phyloP scores from a whole-genome alignment of 92 coral and sea anemone species.

The Plumapathes pennacea region DNA sequence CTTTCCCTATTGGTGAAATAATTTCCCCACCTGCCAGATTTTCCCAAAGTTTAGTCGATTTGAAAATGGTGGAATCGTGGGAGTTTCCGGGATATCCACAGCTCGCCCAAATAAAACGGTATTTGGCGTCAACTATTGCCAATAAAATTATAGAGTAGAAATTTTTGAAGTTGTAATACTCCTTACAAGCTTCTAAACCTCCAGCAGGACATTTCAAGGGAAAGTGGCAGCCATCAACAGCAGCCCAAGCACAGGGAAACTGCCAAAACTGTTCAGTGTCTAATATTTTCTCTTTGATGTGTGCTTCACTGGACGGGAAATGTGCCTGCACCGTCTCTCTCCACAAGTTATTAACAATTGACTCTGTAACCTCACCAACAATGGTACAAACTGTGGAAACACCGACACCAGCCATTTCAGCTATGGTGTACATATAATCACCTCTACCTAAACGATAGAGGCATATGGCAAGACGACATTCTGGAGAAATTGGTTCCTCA shows the following conservation, averaged over 20 bases:
- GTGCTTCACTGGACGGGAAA: slow-evolving; percentile 17
- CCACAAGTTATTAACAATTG: slow-evolving; percentile 38
- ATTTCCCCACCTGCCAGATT: slow-evolving; percentile 10
- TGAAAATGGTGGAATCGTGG: slow-evolving; percentile 39
- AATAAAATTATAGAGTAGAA: slow-evolving; percentile 32
- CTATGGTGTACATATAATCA: slow-evolving; percentile 25
- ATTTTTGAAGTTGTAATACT: slow-evolving; percentile 32
- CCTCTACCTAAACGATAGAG: slow-evolving; percentile 35
- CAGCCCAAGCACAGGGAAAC: slow-evolving; percentile 42
- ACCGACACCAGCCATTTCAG: slow-evolving; percentile 21
- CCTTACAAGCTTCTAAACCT: slow-evolving; percentile 20
- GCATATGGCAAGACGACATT: slow-evolving; percentile 25
- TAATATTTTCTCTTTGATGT: slow-evolving; percentile 30
- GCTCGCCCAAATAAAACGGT: slow-evolving; percentile 51
- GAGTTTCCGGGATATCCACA: slow-evolving; percentile 47
- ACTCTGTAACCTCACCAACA: slow-evolving; percentile 22
- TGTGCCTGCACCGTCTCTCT: slow-evolving; percentile 7
- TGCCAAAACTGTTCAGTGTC: slow-evolving; percentile 50
- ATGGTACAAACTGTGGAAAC: slow-evolving; percentile 26
- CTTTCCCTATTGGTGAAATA: slow-evolving; percentile 24
- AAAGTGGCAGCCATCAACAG: slow-evolving; percentile 50
- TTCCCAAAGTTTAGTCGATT: slow-evolving; percentile 29
- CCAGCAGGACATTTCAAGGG: slow-evolving; percentile 43
- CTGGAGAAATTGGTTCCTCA: slow-evolving; percentile 27
- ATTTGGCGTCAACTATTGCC: slow-evolving; percentile 41